Percentiles rank a stretch among this genome's conserved stretches.
phyloP scores from a whole-genome alignment of 2,113 vertebrate species.

The Antechinus stuartii region DNA sequence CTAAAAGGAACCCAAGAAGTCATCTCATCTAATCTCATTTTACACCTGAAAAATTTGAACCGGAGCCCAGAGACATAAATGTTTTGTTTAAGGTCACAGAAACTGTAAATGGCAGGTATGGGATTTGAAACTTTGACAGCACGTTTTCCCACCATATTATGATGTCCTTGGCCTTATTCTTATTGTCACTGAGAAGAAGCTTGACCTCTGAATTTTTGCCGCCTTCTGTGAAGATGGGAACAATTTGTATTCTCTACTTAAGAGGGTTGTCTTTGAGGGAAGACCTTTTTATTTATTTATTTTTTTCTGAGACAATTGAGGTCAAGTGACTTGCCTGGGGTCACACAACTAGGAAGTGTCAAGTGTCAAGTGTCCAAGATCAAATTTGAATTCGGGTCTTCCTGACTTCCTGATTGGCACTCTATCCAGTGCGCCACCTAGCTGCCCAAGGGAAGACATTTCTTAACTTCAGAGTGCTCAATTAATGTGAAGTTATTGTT shows the following conservation, averaged over 20 bases:
- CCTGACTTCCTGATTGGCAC: too few relatives aligned
- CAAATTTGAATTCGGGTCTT: too few relatives aligned
- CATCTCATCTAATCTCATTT: neutral
- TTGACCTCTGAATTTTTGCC: neutral
- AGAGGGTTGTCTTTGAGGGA: neutral
- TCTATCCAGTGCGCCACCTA: too few relatives aligned
- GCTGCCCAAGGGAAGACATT: neutral
- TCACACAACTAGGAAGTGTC: too few relatives aligned
- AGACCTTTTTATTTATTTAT: neutral
- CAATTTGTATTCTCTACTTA: neutral
- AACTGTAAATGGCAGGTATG: neutral
- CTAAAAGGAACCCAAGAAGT: neutral
- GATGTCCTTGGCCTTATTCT: too few relatives aligned
- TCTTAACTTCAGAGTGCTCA: too few relatives aligned
- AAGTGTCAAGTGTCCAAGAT: too few relatives aligned
- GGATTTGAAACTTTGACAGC: neutral
- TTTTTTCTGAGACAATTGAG: too few relatives aligned
- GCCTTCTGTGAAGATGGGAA: neutral
- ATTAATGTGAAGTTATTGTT: neutral
- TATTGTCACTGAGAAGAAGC: neutral
- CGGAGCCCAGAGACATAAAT: neutral
- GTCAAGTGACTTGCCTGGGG: too few relatives aligned
- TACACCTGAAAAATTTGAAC: neutral
- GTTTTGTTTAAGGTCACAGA: neutral
- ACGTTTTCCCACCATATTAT: too few relatives aligned